These are phyloP conservation scores for Typhlichthys subterraneus DNA, from an alignment of 2,797 vertebrate genomes.

Conservation along the genomic window DNA sequence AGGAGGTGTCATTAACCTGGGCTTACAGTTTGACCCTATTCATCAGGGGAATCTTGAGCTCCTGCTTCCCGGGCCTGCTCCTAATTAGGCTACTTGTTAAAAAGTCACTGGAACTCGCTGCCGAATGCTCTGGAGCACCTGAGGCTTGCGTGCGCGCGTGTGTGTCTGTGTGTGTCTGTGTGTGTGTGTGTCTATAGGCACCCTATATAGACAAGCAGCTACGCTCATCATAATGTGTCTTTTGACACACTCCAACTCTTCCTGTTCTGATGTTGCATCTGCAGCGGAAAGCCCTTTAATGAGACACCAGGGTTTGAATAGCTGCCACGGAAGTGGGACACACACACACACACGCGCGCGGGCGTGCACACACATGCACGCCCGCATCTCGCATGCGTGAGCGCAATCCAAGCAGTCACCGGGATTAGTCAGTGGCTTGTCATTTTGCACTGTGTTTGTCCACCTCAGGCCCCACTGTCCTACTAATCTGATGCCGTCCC, in stretches of 20 bases:
- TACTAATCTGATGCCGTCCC: constrained; percentile 62
- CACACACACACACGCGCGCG: constrained; percentile 8
- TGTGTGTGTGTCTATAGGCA: constrained; percentile 31
- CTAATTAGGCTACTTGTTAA: constrained; percentile 80
- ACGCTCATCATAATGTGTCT: constrained; percentile 62
- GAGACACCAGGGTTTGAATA: constrained; percentile 75
- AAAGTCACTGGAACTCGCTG: constrained; percentile 58
- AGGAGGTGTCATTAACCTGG: constrained; percentile 84
- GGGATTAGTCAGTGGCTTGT: constrained; percentile 45
- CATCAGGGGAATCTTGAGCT: constrained; percentile 56
- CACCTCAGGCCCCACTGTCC: constrained; percentile 62
- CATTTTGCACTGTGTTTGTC: constrained; percentile 20
- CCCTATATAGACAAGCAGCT: constrained; percentile 61
- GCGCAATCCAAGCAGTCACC: constrained; percentile 31
- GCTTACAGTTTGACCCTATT: constrained; percentile 69
- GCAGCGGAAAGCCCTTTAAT: constrained; percentile 76
- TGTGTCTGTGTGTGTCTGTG: no score
- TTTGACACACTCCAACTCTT: constrained; percentile 55
- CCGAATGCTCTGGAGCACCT: constrained; percentile 51
- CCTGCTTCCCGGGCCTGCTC: constrained; percentile 55
- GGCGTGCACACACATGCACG: constrained; percentile 6
- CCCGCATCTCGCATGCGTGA: neutral
- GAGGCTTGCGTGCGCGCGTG: constrained; percentile 43
- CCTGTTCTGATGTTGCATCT: constrained; percentile 56
- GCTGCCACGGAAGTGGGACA: constrained; percentile 55